Evolutionary conservation across 2,113 vertebrate genomes (phyloP).

Genomic region (Onychostoma macrolepis): DNA sequence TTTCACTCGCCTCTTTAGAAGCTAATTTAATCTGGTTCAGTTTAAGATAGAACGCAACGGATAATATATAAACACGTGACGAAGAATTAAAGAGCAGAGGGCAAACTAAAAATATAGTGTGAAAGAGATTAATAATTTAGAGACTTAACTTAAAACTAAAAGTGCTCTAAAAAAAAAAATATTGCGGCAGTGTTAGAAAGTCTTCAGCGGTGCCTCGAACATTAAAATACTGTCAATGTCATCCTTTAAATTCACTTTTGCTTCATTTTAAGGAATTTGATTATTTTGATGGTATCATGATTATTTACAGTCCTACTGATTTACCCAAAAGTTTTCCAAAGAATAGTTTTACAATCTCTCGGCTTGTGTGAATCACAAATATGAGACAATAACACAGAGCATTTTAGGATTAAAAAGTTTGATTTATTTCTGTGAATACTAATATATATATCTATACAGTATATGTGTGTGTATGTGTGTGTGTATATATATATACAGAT

Average conservation of each 20-base stretch:
- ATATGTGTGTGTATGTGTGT: too few species aligned
- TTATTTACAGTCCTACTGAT: too few species aligned
- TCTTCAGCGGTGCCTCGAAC: not conserved
- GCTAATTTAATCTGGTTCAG: conserved; percentile 57
- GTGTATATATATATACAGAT: too few species aligned
- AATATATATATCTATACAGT: too few species aligned
- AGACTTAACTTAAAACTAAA: not conserved
- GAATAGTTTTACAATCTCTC: not conserved
- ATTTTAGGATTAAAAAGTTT: not conserved
- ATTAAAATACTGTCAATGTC: not conserved
- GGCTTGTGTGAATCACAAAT: not conserved
- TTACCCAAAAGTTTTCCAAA: too few species aligned
- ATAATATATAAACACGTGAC: not conserved
- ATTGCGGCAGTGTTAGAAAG: not conserved
- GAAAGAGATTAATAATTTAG: not conserved
- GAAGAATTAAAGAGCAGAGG: not conserved
- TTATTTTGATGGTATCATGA: too few species aligned
- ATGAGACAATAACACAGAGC: not conserved
- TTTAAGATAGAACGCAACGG: not conserved
- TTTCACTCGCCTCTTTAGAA: conserved; percentile 58
- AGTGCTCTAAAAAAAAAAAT: not conserved
- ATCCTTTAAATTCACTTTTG: not conserved
- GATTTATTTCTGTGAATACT: not conserved
- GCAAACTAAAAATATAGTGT: conserved; percentile 1
- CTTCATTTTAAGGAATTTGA: not conserved